phyloP scores from a whole-genome alignment of 1,140 invertebrate genomes.

The Drosophila burlai region DNA sequence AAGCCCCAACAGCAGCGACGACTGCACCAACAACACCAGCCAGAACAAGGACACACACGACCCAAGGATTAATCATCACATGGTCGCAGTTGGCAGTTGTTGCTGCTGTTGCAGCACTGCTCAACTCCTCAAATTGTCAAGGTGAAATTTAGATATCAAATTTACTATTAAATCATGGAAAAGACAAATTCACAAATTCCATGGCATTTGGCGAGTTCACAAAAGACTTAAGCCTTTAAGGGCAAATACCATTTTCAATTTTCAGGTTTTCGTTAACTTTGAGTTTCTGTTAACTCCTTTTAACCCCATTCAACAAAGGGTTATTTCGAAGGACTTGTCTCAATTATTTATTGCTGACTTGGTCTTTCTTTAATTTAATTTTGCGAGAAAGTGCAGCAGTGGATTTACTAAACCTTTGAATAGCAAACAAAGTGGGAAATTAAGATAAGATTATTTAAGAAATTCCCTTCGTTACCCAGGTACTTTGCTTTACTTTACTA shows the following conservation, averaged over 20 bases:
- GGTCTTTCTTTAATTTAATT: background rate
- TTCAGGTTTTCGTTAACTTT: background rate
- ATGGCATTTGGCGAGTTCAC: too few species aligned
- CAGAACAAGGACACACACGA: constrained; percentile 22
- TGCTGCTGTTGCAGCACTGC: constrained; percentile 63
- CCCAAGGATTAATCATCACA: constrained; percentile 66
- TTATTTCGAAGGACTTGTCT: background rate
- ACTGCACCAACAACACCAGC: constrained; percentile 21
- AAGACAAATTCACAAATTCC: background rate
- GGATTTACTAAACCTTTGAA: too few species aligned
- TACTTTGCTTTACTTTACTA: too few species aligned
- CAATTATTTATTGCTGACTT: background rate
- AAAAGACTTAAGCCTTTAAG: too few species aligned
- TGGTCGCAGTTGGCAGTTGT: constrained; percentile 64
- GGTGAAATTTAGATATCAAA: constrained; percentile 48
- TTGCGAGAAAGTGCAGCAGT: background rate
- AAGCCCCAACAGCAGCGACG: constrained; percentile 24
- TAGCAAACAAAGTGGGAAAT: too few species aligned
- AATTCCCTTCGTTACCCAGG: too few species aligned
- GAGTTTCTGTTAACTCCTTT: background rate
- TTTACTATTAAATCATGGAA: background rate
- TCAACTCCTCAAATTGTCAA: constrained; percentile 69
- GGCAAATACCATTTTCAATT: background rate
- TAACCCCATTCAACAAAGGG: too few species aligned
- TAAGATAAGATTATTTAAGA: background rate